Percentiles rank a stretch among this genome's conserved stretches.
Conservation (phyloP, 2,797 vertebrate genomes). For the Muscicapa comitata region DNA sequence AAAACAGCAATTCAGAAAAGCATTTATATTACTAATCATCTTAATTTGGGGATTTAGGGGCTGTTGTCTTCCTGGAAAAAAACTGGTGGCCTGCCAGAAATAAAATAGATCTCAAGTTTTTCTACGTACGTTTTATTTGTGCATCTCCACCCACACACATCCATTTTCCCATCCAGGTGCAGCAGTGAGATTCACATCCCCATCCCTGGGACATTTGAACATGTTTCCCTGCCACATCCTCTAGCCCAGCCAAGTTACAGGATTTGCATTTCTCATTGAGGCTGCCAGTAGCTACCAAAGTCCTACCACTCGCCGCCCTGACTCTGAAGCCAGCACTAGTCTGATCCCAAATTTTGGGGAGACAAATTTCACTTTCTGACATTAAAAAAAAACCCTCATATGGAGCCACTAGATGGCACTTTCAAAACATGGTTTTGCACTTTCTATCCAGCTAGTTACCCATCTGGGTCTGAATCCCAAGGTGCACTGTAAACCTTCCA, state of each 20-base stretch:
- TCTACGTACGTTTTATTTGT: background rate
- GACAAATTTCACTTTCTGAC: background rate
- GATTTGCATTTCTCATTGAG: background rate
- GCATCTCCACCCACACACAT: background rate
- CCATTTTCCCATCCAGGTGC: background rate
- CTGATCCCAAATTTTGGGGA: fast-evolving
- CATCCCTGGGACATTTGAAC: background rate
- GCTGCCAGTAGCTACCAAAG: background rate
- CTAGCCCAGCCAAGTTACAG: background rate
- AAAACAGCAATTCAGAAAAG: background rate
- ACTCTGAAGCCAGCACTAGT: background rate
- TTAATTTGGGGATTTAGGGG: background rate
- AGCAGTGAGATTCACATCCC: background rate
- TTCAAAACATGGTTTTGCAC: background rate
- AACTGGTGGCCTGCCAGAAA: background rate
- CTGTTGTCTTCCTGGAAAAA: background rate
- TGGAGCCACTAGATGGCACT: slow-evolving; percentile 54
- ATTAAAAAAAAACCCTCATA: fast-evolving
- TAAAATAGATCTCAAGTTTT: background rate
- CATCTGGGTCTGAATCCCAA: too few relatives aligned
- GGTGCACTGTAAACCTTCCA: fast-evolving
- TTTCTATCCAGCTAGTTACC: fast-evolving
- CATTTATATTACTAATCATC: background rate
- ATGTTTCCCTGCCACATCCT: background rate
- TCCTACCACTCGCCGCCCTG: fast-evolving